These are phyloP conservation scores for Catamblyrhynchus diadema DNA, from an alignment of 2,797 vertebrate species.

Conservation along the genomic window DNA sequence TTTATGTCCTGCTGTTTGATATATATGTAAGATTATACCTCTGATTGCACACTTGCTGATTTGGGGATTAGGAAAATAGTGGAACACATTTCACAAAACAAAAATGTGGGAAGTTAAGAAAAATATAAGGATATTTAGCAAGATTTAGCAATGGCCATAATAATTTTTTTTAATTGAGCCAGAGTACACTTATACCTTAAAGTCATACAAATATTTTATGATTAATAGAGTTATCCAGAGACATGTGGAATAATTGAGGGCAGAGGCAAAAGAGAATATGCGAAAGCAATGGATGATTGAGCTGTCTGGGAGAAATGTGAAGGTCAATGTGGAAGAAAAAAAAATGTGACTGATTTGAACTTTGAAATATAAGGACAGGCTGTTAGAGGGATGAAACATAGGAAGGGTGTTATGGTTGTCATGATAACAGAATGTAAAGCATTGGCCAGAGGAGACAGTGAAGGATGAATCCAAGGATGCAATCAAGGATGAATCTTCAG, in stretches of 20 bases:
- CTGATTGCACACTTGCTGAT: neutral
- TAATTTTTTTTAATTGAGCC: neutral
- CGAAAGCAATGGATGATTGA: accelerated
- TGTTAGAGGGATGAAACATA: neutral
- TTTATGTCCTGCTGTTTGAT: neutral
- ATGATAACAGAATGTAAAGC: neutral
- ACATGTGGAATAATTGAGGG: neutral
- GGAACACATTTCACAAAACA: neutral
- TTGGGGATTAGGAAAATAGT: neutral
- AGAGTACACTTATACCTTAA: neutral
- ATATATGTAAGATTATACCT: neutral
- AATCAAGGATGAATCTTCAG: neutral
- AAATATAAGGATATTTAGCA: neutral
- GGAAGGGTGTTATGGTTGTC: neutral
- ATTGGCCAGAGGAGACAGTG: neutral
- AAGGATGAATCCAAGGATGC: neutral
- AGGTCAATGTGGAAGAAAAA: neutral
- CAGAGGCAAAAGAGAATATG: neutral
- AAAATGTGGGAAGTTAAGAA: neutral
- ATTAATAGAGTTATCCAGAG: neutral
- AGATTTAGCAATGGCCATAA: neutral
- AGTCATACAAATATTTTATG: neutral
- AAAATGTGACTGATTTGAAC: neutral
- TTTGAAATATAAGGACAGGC: neutral
- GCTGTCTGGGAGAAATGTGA: neutral